Evolutionary conservation across 2,113 vertebrate genomes (phyloP).

Genomic region (Ceyx cyanopectus): DNA sequence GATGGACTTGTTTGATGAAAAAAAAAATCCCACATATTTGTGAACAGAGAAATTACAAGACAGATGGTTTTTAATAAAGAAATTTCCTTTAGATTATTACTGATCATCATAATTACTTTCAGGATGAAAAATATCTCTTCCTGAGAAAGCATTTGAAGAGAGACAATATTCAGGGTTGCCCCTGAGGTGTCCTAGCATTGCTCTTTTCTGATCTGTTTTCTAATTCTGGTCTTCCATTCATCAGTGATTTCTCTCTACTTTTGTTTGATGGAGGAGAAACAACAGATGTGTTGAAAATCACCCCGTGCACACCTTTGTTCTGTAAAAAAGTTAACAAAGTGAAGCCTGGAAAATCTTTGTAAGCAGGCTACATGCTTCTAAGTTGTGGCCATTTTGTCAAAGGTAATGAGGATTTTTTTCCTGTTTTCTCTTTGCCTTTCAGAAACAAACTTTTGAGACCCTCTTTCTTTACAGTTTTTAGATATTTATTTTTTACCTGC

Average conservation of each 20-base stretch:
- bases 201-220: background rate
- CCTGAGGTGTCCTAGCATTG: background rate
- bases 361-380: background rate
- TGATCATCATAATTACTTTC: background rate
- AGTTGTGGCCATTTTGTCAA: background rate
- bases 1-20: background rate
- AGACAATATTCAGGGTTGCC: background rate
- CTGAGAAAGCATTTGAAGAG: background rate
- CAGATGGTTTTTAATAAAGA: conserved; percentile 14
- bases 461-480: background rate
- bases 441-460: background rate
- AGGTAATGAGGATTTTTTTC: background rate
- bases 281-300: background rate
- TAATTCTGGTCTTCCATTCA: background rate
- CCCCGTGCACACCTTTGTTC: background rate
- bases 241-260: background rate
- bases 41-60: background rate
- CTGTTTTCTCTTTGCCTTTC: background rate
- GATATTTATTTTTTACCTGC: background rate
- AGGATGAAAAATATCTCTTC: background rate
- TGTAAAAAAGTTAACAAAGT: background rate
- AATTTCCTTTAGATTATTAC: conserved; percentile 16
- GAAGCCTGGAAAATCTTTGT: background rate
- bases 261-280: background rate
- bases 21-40: background rate